phyloP scores from a whole-genome alignment of 2,888 invertebrate species.

The Physocephala rufipes region DNA sequence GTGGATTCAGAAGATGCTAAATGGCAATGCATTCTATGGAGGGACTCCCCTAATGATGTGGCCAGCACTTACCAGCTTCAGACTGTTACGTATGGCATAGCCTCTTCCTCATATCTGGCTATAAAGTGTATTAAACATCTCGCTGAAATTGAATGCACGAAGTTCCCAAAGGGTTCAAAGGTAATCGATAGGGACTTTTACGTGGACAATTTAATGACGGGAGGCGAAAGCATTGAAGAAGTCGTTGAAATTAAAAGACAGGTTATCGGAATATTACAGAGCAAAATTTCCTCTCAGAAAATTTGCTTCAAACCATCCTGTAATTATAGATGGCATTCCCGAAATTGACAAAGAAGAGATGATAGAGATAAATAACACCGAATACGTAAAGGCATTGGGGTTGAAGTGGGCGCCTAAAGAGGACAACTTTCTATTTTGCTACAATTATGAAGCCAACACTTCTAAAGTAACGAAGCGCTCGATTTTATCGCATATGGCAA shows the following conservation, averaged over 20 bases:
- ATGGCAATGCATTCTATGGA: too few relatives aligned
- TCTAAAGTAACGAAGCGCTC: not conserved
- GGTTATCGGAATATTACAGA: not conserved
- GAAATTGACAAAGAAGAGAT: slow-evolving; percentile 12
- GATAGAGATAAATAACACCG: not conserved
- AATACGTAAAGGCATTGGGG: slow-evolving; percentile 6
- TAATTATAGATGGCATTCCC: not conserved
- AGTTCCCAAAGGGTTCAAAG: not conserved
- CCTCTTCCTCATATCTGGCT: not conserved
- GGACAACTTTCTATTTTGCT: slow-evolving; percentile 14
- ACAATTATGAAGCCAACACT: not conserved
- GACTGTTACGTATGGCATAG: slow-evolving; percentile 10
- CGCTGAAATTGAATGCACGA: not conserved
- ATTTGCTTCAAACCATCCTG: slow-evolving; percentile 3
- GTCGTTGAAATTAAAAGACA: slow-evolving; percentile 13
- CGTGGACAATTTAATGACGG: slow-evolving; percentile 13
- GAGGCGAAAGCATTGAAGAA: slow-evolving; percentile 12
- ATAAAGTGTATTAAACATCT: not conserved
- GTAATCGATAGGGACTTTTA: not conserved
- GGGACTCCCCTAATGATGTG: not conserved
- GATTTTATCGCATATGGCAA: slow-evolving; percentile 26
- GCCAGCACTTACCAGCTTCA: slow-evolving; percentile 1
- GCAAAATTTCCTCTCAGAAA: not conserved
- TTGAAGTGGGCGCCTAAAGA: slow-evolving; percentile 20
- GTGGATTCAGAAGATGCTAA: not conserved